Percentiles rank a stretch among this genome's conserved stretches.
These are phyloP conservation scores for Pangasius mekongensis DNA, from an alignment of 2,797 vertebrate genomes.

Conservation along the genomic window DNA sequence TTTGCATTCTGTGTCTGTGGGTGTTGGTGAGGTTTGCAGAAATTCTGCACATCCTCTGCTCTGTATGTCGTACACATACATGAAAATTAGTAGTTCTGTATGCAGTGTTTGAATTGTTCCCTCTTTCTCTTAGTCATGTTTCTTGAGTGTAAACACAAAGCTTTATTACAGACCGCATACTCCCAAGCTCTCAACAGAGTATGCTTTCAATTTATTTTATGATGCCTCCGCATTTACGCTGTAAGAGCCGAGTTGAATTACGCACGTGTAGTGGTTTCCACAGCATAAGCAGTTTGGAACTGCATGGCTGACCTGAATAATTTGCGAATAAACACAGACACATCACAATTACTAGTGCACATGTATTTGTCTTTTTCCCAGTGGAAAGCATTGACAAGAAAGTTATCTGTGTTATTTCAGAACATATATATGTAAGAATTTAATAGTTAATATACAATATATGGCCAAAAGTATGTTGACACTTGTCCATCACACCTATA, in stretches of 20 bases:
- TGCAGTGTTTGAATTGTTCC: background rate
- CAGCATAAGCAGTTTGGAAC: background rate
- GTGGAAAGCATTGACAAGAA: background rate
- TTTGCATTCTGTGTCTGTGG: background rate
- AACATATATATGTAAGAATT: background rate
- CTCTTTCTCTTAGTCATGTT: slow-evolving; percentile 1
- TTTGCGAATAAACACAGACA: background rate
- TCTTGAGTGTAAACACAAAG: background rate
- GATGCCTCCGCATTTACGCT: background rate
- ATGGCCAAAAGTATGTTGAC: background rate
- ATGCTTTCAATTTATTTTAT: slow-evolving; percentile 2
- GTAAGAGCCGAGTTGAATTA: background rate
- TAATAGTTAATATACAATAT: background rate
- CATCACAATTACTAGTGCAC: slow-evolving; percentile 1
- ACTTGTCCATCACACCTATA: background rate
- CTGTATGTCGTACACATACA: background rate
- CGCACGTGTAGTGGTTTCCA: background rate
- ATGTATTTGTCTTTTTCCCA: background rate
- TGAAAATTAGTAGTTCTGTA: background rate
- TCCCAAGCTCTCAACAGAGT: background rate
- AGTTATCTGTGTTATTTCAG: background rate
- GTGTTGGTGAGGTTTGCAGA: slow-evolving; percentile 14
- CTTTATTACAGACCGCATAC: slow-evolving; percentile 3
- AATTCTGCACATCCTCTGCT: background rate
- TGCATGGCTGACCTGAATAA: background rate